Percentiles rank a stretch among this genome's conserved stretches.
Conservation (phyloP, 2,888 invertebrate species). For the Oligia latruncula region DNA sequence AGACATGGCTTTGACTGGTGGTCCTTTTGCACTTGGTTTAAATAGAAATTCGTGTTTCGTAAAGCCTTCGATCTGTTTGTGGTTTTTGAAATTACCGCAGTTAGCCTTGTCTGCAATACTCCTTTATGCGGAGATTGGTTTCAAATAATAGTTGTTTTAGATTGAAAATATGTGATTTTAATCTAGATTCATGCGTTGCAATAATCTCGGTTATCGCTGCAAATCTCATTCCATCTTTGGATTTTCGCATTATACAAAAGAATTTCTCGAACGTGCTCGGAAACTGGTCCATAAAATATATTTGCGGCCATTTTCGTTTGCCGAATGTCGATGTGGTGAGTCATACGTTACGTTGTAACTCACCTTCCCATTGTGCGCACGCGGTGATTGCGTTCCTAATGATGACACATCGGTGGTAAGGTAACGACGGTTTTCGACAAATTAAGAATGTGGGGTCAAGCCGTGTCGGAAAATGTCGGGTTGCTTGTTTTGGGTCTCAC, state of each 20-base stretch:
- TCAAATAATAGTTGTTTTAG: constrained; percentile 1
- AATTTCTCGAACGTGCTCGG: constrained; percentile 59
- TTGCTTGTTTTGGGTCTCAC: constrained; percentile 20
- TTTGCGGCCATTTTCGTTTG: constrained; percentile 68
- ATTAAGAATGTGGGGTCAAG: constrained; percentile 54
- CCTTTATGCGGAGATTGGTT: constrained; percentile 21
- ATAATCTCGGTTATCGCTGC: constrained; percentile 14
- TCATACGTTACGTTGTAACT: constrained; percentile 69
- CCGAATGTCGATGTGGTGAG: constrained; percentile 71
- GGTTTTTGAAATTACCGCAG: constrained; percentile 21
- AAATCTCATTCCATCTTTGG: constrained; percentile 51
- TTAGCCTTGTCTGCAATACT: constrained; percentile 44
- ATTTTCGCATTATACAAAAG: constrained; percentile 48
- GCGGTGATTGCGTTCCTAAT: constrained; percentile 64
- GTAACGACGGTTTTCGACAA: constrained; percentile 58
- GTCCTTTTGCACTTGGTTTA: constrained; percentile 11
- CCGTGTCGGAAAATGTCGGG: constrained; percentile 24
- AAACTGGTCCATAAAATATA: constrained; percentile 65
- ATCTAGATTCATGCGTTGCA: constrained; percentile 18
- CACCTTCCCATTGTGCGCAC: constrained; percentile 69
- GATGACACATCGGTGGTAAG: constrained; percentile 67
- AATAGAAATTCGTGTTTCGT: constrained; percentile 28
- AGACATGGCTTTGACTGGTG: background rate
- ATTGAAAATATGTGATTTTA: constrained; percentile 18
- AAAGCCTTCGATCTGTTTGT: constrained; percentile 35